Evolutionary conservation across 92 coral and sea anemone genomes (phyloP).

Genomic region (Micromussa lordhowensis): DNA sequence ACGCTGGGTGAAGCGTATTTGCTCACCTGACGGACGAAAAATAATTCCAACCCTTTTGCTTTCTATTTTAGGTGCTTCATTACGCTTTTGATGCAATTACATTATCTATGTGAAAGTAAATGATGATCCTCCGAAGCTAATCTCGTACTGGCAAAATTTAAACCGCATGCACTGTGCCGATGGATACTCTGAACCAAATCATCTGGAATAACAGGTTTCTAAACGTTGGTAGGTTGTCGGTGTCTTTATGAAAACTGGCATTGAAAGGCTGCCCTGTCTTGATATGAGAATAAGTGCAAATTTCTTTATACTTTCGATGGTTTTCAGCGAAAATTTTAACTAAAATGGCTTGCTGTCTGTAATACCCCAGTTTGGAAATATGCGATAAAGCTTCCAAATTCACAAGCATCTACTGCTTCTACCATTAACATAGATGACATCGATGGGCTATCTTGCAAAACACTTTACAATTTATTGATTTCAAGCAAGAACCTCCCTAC

Average conservation of each 20-base stretch:
- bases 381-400: not conserved
- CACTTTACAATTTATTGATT: no score
- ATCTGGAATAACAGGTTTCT: constrained; percentile 31
- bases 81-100: constrained; percentile 20
- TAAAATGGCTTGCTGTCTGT: not conserved
- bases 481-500: not conserved
- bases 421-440: no score
- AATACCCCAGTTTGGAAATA: not conserved
- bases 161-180: not conserved
- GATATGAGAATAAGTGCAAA: no score
- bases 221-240: constrained; percentile 4
- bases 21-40: no score
- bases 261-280: no score
- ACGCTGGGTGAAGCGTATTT: constrained; percentile 30
- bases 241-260: constrained; percentile 24
- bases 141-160: constrained; percentile 25
- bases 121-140: not conserved
- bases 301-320: not conserved
- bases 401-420: not conserved
- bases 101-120: not conserved
- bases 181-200: not conserved
- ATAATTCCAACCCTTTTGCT: not conserved
- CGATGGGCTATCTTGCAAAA: no score
- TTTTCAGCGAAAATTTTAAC: not conserved
- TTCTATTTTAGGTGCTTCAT: constrained; percentile 13